A percentile compares a stretch with the other conserved stretches of the same genome.
Conservation (phyloP, 2,888 invertebrate species). For the Crossocerus cetratus region DNA sequence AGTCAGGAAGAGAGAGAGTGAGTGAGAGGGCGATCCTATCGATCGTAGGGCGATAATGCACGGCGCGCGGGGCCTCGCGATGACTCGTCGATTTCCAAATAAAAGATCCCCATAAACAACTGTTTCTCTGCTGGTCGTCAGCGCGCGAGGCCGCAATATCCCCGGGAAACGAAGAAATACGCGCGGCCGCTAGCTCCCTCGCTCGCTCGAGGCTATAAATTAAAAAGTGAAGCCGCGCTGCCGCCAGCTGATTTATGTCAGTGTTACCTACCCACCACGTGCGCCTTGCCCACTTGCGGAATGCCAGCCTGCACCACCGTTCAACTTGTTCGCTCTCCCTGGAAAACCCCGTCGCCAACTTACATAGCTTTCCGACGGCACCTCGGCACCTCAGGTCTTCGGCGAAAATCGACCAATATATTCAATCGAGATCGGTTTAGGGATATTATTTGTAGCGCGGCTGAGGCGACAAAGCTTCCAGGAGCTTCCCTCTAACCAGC, state of each 20-base stretch:
- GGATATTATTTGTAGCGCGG: slow-evolving; percentile 24
- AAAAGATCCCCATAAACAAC: slow-evolving; percentile 6
- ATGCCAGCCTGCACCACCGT: no score
- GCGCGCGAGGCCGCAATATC: background rate
- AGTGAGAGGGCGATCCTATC: background rate
- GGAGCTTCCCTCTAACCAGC: slow-evolving; percentile 12
- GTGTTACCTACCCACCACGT: background rate
- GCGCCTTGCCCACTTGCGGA: no score
- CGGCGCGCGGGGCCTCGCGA: background rate
- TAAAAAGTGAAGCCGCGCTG: background rate
- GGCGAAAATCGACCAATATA: slow-evolving; percentile 30
- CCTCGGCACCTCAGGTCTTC: slow-evolving; percentile 29
- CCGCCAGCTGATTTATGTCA: background rate
- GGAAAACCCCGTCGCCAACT: background rate
- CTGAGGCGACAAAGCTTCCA: slow-evolving; percentile 13
- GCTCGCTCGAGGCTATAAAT: background rate
- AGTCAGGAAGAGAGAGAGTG: no score
- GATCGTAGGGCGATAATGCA: background rate
- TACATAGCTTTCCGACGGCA: slow-evolving; percentile 10
- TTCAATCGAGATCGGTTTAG: slow-evolving; percentile 22
- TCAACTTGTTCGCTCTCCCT: no score
- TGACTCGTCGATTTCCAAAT: slow-evolving; percentile 9
- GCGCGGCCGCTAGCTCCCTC: background rate
- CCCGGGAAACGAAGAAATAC: slow-evolving; percentile 1
- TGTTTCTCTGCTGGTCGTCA: slow-evolving; percentile 1